Base-by-base conservation (phyloP, 1,140 invertebrate species). In the Myzus persicae region DNA sequence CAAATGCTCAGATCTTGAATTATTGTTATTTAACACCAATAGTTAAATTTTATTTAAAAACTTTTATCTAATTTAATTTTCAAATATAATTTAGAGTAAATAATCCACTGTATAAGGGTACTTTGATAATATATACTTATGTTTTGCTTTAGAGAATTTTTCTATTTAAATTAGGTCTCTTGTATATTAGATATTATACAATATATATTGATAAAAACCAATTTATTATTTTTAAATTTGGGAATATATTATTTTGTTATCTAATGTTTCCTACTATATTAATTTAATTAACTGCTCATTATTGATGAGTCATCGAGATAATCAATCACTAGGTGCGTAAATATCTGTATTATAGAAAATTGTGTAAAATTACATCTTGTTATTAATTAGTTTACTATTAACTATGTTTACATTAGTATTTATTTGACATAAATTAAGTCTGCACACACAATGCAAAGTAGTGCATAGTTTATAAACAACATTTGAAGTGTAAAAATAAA, bases 1-100 rank as follows among this genome's bases (percentile, higher is more conserved):
- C 22, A 18, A 91, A 82, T 82, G 90, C 90, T 92, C 90, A 92
- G 67, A 92, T 92, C 31, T 81, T 92, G 22, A 91, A 91, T 92
- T 46, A 82, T 46, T 90, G 26, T 90, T 90, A 67, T 67, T 90
- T 67, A 90, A 90, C 89, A 67, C 89, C 89, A 67, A 81, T 92
- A 46, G 42, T 92, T 82, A 82, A 48, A 92, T 92, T 92, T 48
- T 82, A 92, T 48, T 76, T 92, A n/a, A 36, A 51, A 89, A 90
- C 89, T 26, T 54, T 54, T 38, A n/a, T 67, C 26, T 31, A 51
- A 48, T 88, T 54, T 90, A 38, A 54, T 38, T 54, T 90, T 90
- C 31, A n/a, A n/a, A 87, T 46, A n/a, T 22, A n/a, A 87, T 26
- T 5, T 89, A 54, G 20, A 26, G 9, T 54, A 90, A 20, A 42